Conservation (phyloP, 2,113 vertebrate genomes). For the Pomatorhinus ruficollis region DNA sequence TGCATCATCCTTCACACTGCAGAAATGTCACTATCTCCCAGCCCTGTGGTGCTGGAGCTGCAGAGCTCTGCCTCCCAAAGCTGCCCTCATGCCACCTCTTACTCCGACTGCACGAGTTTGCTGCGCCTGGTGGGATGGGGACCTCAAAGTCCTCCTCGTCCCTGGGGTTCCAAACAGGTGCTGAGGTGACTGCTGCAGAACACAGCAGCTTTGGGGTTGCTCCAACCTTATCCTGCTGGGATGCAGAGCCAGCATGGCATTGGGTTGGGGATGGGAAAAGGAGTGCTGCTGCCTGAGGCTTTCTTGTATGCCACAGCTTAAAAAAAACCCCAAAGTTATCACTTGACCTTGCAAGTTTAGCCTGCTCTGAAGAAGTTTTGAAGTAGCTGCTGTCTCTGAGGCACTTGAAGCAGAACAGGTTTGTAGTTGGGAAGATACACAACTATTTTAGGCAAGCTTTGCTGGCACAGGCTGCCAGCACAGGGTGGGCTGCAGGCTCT, state of each 20-base stretch:
- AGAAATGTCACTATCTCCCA: neutral
- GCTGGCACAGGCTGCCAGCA: neutral
- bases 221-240: neutral
- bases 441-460: neutral
- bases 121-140: neutral
- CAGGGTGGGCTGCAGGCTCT: neutral
- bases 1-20: rapidly evolving
- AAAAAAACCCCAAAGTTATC: neutral
- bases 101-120: rapidly evolving
- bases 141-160: neutral
- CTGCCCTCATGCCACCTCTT: neutral
- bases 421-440: neutral
- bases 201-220: neutral
- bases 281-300: neutral
- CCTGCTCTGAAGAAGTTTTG: neutral
- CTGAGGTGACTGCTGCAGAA: neutral
- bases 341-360: neutral
- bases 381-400: neutral
- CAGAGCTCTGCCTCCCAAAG: neutral
- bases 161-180: neutral
- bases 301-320: neutral
- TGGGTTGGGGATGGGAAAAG: neutral
- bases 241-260: neutral
- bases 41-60: rapidly evolving
- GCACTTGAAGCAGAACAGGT: neutral